Evolutionary conservation across 2,888 invertebrate genomes (phyloP), one percentile per base, ranked within the genome.

Genomic region (Pandemis corylana): DNA sequence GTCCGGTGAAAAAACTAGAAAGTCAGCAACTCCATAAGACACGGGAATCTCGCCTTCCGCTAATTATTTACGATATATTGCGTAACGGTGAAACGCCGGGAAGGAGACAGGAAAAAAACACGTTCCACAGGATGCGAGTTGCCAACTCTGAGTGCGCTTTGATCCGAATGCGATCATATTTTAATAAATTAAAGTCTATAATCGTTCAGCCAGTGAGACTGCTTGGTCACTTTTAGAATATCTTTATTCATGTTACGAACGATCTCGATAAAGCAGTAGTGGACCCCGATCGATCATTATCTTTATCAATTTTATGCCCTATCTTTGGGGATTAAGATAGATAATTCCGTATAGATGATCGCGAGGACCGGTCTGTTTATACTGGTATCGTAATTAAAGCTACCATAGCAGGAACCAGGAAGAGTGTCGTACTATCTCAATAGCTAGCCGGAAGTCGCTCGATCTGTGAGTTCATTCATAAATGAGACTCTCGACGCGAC

Each of bases 1-100:
- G 87, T 87, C 87, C 88, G 87, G 87, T 81, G 85, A 88, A 91
- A 91, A 92, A 94, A 92, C 92, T 87, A 88, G 90, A 90, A 89
- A 87, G 81, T 84, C 88, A 85, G 85, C 89, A 89, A 89, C 92
- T 87, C 94, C 94, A 94, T 94, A 94, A 93, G 92, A 94, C 94
- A 94, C 94, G 90, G 88, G 92, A 89, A 93, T 92, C 94, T 93
- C 85, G 91, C 90, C 93, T 93, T 94, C 94, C 94, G 94, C 93
- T 94, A 94, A 94, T 94, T 94, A 94, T 94, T 94, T 92, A 94
- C 94, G 91, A 94, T 93, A 92, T 91, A 94, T 94, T 94, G 90
- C 94, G 89, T 94, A 94, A 94, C 94, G 94, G 94, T 93, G 94
- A 93, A 94, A 93, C 92, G 88, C 91, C 94, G 92, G 94, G 94